Evolutionary conservation across 2,888 invertebrate genomes (phyloP), one percentile per base, ranked within the genome.

Genomic region (Ormyrus pomaceus): DNA sequence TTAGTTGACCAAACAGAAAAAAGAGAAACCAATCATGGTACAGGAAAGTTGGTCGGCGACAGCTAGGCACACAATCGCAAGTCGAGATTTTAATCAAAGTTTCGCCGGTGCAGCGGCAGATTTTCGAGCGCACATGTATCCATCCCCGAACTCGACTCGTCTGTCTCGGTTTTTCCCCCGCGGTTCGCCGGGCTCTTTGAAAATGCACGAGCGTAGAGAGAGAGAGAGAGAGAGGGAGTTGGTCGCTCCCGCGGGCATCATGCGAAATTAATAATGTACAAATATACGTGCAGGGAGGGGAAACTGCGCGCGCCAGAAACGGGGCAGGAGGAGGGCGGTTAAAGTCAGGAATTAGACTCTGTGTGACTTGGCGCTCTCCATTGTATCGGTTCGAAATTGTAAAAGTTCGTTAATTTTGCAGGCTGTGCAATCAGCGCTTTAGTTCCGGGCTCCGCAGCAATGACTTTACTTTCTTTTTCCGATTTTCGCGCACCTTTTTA

Each of bases 211-310:
- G 75, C 10, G 11, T 11, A 6, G 7, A n/a, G 58, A 50, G 48
- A 11, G 10, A 50, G 8, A 46, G 46, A 56, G 4, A 8, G 11
- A 5, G 48, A 34, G 56, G 50, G 62, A 45, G 55, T 19, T 46
- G 53, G 58, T 34, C 46, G 51, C 51, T 76, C 75, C 78, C 78
- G 64, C 62, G 80, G 76, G 76, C 68, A 77, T 73, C 71, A 73
- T 71, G 76, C 69, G 56, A 61, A 65, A 76, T 83, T 82, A 83
- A 83, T 83, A 83, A 83, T 83, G 50, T 64, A 82, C 51, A 81
- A 74, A 81, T 79, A 73, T 56, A 19, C 65, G 68, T 71, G n/a
- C 19, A 59, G 11, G n/a, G 65, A 13, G 10, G 13, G 50, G n/a
- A 59, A 9, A 51, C 58, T 56, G 68, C 51, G 62, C 34, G 19